These are phyloP conservation scores for Cacatua alba DNA, from an alignment of 2,113 vertebrate species.

Conservation along the genomic window DNA sequence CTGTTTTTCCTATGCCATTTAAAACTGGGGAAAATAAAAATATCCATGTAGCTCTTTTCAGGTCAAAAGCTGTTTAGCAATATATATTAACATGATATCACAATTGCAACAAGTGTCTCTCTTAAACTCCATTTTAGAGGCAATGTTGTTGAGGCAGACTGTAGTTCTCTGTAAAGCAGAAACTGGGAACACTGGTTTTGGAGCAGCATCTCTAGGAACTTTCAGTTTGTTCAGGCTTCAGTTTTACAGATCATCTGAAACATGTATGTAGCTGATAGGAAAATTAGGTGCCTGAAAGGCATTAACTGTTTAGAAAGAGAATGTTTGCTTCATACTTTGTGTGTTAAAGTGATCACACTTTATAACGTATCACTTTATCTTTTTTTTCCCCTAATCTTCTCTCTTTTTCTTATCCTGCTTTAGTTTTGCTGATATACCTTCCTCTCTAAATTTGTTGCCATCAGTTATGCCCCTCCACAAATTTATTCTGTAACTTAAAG, in stretches of 20 bases:
- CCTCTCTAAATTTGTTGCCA: background rate
- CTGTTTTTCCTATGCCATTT: background rate
- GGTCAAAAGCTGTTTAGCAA: background rate
- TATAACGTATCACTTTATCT: background rate
- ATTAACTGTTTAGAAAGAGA: background rate
- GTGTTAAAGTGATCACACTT: background rate
- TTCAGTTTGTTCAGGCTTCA: background rate
- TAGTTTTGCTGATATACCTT: background rate
- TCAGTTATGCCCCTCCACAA: background rate
- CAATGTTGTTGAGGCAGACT: background rate
- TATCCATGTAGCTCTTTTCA: background rate
- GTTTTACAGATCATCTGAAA: background rate
- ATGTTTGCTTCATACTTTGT: background rate
- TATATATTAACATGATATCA: background rate
- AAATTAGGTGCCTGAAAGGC: background rate
- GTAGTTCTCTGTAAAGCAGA: background rate
- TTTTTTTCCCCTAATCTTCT: rapidly evolving
- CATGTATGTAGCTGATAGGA: background rate
- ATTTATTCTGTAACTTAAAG: background rate
- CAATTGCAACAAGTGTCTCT: background rate
- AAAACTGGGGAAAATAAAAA: background rate
- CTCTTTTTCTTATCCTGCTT: background rate
- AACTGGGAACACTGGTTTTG: background rate
- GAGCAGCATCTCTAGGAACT: background rate
- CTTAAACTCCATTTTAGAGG: background rate